Base-by-base conservation (phyloP, 2,113 vertebrate species). In the Tetrax tetrax region DNA sequence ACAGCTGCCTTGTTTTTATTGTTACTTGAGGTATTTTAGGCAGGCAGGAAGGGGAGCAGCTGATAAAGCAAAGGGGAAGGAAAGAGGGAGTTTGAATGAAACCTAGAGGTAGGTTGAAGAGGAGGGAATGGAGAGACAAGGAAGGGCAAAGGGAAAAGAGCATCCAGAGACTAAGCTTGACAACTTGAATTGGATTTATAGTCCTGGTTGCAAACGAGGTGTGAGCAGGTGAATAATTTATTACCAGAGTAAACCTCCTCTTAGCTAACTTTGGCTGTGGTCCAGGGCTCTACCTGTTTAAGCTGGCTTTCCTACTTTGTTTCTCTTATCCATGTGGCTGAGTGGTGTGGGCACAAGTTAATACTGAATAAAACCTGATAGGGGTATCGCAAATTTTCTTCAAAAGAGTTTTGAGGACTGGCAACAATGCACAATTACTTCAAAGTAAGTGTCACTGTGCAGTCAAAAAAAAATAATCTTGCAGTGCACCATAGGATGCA, bases 381-480 rank as follows among this genome's bases (percentile, higher is more conserved):
- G 87, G 75, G 85, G 38, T 90, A 89, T 96, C 91, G 89, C 86
- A 31, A 82, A 64, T 97, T 97, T 97, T 96, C 91, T 90, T 90
- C 56, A 69, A 7, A 77, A 96, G 95, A 96, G 66, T 83, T 96
- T 94, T 74, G 28, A 75, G 51, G 59, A 82, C 64, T 93, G 86
- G 90, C 83, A 95, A 93, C 13, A 38, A 10, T 8, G 93, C 89
- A 92, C 57, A 76, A 35, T 90, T 95, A 93, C 74, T 97, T 97
- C 94, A 96, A 83, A 95, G 95, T 88, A 96, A 92, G 78, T 81
- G 92, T 94, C 87, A 31, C 84, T 79, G 86, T 89, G 92, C 84
- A 86, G 90, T 95, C 92, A 64, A 90, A 90, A 96, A 84, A 81
- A 93, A 95, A 9, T 14, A 89, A 87, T 77, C 70, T 90, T 97